phyloP scores from a whole-genome alignment of 92 coral and sea anemone genomes.

The Pocillopora grandis region DNA sequence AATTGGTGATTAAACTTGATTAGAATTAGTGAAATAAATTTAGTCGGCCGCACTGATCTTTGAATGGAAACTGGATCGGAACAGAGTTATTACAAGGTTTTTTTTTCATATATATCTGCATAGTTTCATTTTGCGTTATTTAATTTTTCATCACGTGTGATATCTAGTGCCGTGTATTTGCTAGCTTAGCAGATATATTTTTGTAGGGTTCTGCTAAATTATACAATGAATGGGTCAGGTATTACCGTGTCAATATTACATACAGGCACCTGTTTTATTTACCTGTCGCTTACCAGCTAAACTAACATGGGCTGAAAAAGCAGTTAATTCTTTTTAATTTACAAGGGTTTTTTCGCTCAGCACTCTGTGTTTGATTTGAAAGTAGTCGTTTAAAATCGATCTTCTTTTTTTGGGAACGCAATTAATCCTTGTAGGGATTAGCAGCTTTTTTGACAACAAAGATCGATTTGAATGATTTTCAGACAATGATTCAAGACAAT shows the following conservation, averaged over 20 bases:
- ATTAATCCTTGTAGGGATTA: background rate
- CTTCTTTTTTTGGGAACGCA: background rate
- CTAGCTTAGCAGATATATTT: background rate
- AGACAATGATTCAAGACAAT: conserved; percentile 22
- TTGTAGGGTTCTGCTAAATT: background rate
- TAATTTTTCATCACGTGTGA: too few relatives aligned
- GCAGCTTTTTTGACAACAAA: background rate
- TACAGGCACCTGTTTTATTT: conserved; percentile 22
- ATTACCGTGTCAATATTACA: conserved; percentile 10
- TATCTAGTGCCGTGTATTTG: background rate
- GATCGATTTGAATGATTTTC: conserved; percentile 26
- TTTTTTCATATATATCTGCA: too few relatives aligned
- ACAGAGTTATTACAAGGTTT: too few relatives aligned
- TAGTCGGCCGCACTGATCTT: background rate
- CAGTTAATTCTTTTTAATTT: conserved; percentile 1
- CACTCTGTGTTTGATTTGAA: background rate
- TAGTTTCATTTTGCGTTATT: too few relatives aligned
- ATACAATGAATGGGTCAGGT: background rate
- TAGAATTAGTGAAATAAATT: conserved; percentile 9
- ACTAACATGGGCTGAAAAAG: conserved; percentile 1
- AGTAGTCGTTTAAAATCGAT: background rate
- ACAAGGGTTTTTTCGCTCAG: background rate
- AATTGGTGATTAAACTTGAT: conserved; percentile 34
- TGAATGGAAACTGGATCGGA: background rate
- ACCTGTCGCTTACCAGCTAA: conserved; percentile 22